Evolutionary conservation across 2,797 vertebrate genomes (phyloP).

Genomic region (Alectoris magna): DNA sequence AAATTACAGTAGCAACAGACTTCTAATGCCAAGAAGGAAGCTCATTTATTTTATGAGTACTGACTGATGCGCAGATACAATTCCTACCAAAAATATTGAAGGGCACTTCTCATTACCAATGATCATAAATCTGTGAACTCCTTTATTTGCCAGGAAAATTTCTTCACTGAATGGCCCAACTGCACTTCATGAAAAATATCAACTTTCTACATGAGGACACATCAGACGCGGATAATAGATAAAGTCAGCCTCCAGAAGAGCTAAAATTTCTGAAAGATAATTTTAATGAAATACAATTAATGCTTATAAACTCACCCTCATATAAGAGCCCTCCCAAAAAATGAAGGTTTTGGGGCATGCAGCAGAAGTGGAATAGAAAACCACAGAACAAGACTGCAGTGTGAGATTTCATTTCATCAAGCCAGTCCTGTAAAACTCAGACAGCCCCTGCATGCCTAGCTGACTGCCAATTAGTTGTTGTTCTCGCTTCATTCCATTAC

Average conservation of each 20-base stretch:
- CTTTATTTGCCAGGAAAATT: background rate
- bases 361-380: background rate
- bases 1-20: background rate
- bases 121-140: background rate
- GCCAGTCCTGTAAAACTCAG: background rate
- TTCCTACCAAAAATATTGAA: background rate
- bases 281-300: constrained; percentile 18
- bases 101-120: background rate
- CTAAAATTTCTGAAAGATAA: background rate
- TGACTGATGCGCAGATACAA: background rate
- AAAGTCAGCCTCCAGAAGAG: background rate
- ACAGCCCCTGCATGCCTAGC: background rate
- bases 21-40: background rate
- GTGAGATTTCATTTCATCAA: background rate
- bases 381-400: background rate
- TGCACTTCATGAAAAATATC: background rate
- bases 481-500: background rate
- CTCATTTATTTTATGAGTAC: background rate
- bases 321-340: background rate
- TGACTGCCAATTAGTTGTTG: background rate
- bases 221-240: background rate
- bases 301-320: background rate
- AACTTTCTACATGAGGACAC: background rate
- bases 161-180: background rate
- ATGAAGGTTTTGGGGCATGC: background rate